phyloP scores from a whole-genome alignment of 92 coral and sea anemone genomes.

The Actinostola sp. region DNA sequence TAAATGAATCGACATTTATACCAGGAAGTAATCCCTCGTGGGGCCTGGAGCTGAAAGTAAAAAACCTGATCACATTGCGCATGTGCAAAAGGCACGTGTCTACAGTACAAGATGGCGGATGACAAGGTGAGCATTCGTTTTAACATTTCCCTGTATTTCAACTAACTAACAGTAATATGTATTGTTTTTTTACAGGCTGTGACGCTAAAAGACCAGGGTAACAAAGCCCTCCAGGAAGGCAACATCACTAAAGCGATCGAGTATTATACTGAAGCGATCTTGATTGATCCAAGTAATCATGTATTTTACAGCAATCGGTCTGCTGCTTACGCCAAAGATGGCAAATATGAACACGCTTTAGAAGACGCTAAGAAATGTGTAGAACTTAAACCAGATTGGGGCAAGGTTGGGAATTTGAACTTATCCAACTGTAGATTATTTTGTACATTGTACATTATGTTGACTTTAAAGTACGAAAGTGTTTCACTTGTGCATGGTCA shows the following conservation, averaged over 20 bases:
- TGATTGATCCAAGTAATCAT: conserved; percentile 82
- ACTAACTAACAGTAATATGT: background rate
- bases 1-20: too few relatives aligned
- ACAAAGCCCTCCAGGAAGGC: conserved; percentile 71
- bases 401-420: conserved; percentile 63
- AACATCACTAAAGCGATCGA: conserved; percentile 83
- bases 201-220: conserved; percentile 82
- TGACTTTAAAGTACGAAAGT: too few relatives aligned
- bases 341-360: conserved; percentile 84
- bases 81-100: conserved; percentile 23
- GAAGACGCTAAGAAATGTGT: conserved; percentile 89
- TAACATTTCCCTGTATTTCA: background rate
- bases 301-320: conserved; percentile 97
- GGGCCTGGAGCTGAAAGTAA: too few relatives aligned
- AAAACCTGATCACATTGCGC: conserved; percentile 7
- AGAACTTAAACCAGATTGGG: conserved; percentile 94
- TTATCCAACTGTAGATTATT: too few relatives aligned
- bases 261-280: conserved; percentile 88
- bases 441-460: too few relatives aligned
- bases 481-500: too few relatives aligned
- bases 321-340: conserved; percentile 89
- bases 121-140: conserved; percentile 29
- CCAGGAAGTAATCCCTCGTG: background rate
- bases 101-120: conserved; percentile 32
- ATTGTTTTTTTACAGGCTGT: conserved; percentile 63